Evolutionary conservation across 2,888 invertebrate genomes (phyloP), one percentile per base, ranked within the genome.

Genomic region (Strigamia maritima): DNA sequence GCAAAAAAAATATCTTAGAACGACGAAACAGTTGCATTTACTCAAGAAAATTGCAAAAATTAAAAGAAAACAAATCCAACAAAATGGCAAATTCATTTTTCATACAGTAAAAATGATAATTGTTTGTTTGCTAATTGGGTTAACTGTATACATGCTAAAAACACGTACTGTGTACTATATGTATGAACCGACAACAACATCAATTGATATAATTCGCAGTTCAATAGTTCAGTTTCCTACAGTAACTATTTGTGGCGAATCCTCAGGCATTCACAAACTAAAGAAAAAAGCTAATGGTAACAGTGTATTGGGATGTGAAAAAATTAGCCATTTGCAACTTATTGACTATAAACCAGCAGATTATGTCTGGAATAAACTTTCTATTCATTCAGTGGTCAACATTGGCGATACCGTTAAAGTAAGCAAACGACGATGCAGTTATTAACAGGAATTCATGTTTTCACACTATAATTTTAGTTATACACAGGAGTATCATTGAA

Each of bases 241-340:
- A 16, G 1, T 70, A 16, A 70, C 28, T 70, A 16, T 70, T 70
- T 70, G 70, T 70, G 70, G 70, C n/a, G 70, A 70, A 70, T 70
- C 70, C 4, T 26, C 4, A 6, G 0, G 4, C 4, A 70, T 70
- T 8, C 24, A 26, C 7, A 70, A 70, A 70, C 28, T 6, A 16
- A 24, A n/a, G 24, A 4, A 1, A 10, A 70, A 70, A 10, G 4
- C 24, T 70, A 26, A 14, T 26, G 28, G 28, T 16, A 26, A 70
- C 12, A 65, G 22, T 4, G 4, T 19, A 1, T 12, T 26, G 24
- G 70, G 28, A 28, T 70, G 70, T 12, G 70, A 70, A 70, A 70
- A 70, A 10, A 26, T 70, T 28, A 10, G 1, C 10, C 70, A 24
- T 14, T 26, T 70, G n/a, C 12, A 70, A 70, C 70, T 70, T 26